A percentile compares a stretch with the other conserved stretches of the same genome.
These are phyloP conservation scores for Zootermopsis nevadensis DNA, from an alignment of 2,888 invertebrate species.

Conservation along the genomic window DNA sequence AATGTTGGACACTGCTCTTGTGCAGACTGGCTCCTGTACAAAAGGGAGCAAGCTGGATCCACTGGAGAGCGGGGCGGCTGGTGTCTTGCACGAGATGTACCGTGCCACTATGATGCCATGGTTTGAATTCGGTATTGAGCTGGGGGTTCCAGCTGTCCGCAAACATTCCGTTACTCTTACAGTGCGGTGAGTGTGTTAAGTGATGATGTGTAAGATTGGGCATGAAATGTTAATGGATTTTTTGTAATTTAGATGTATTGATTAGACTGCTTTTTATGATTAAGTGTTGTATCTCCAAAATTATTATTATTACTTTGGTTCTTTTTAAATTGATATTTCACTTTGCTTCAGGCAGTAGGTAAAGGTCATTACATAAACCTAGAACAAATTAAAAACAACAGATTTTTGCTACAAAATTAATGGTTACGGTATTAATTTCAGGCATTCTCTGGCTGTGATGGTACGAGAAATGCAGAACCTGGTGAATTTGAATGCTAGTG, in stretches of 20 bases:
- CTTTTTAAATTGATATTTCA: too few species aligned
- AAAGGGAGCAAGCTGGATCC: constrained; percentile 3
- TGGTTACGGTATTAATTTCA: constrained; percentile 52
- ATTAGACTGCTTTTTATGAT: too few species aligned
- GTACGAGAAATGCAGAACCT: constrained; percentile 66
- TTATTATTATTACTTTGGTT: too few species aligned
- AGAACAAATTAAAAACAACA: too few species aligned
- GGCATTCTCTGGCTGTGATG: constrained; percentile 62
- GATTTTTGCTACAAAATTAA: too few species aligned
- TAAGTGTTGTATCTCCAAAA: too few species aligned
- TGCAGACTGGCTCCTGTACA: neutral
- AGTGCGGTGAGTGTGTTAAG: constrained; percentile 34
- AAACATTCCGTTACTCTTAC: constrained; percentile 63
- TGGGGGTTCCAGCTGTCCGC: constrained; percentile 70
- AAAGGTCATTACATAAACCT: too few species aligned
- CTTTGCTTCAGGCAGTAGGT: too few species aligned
- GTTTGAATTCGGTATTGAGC: constrained; percentile 70
- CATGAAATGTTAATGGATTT: too few species aligned
- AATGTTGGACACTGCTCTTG: too few species aligned
- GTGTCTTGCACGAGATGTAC: constrained; percentile 68
- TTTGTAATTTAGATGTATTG: too few species aligned
- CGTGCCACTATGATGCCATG: constrained; percentile 68
- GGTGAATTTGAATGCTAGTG: constrained; percentile 58
- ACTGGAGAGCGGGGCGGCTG: constrained; percentile 66
- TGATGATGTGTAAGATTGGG: too few species aligned